Base-by-base conservation (phyloP, 2,113 vertebrate genomes). In the Rafetus swinhoei region DNA sequence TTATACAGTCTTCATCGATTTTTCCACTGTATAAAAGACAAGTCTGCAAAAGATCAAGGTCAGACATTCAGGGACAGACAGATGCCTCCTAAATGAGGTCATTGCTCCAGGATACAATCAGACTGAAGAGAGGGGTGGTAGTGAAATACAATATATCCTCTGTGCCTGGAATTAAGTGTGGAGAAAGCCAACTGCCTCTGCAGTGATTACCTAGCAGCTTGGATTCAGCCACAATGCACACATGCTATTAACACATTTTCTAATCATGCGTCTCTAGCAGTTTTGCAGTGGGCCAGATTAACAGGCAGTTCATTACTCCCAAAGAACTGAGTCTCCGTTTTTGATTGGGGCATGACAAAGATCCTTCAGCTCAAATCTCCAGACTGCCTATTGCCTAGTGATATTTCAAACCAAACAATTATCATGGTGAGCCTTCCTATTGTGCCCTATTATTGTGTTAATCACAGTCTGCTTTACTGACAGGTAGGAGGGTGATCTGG, bases 1-100 rank as follows among this genome's bases (percentile, higher is more conserved):
- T 85, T 82, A 84, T 88, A 85, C 72, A 45, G 22, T 86, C 91
- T 57, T n/a, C 84, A 96, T 96, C 39, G 97, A 96, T 96, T 96
- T 96, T 86, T 94, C 84, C 85, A 50, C 53, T 81, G 94, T 52
- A 45, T 81, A 87, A 86, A 84, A 80, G 55, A 8, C 57, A 74
- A 60, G 83, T 69, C 65, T 89, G 87, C 24, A 2, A 69, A 18
- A 4, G 24, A 76, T 24, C 93, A 95, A 97, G 92, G 97, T 95
- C 96, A 76, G 91, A 85, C 72, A 10, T 65, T 25, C 1, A 11
- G 92, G 96, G 95, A 77, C 92, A 65, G 91, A 69, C 53, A 60
- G 81, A 90, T 82, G 93, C 69, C 74, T 62, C 52, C 81, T 54
- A 39, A 95, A 94, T 65, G 95, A 94, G 95, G 95, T 90, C 95